Evolutionary conservation across 2,888 invertebrate species (phyloP).

Genomic region (Philereme vetulata): DNA sequence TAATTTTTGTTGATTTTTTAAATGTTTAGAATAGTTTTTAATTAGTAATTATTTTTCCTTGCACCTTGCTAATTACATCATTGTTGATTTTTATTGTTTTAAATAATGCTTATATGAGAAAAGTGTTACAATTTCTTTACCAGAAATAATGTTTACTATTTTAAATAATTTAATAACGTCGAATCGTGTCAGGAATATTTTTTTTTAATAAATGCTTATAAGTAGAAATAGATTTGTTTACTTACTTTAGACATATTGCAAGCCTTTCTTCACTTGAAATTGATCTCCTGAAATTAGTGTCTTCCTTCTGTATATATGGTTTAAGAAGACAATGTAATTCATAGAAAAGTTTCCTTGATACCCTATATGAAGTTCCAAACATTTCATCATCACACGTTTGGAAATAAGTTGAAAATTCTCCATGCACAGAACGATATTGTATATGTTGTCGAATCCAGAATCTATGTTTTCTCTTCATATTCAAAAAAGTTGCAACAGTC

Average conservation of each 20-base stretch:
- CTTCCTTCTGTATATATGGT: slow-evolving; percentile 11
- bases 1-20: too few species aligned
- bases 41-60: too few species aligned
- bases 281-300: slow-evolving; percentile 17
- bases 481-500: slow-evolving; percentile 1
- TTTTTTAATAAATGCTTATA: slow-evolving; percentile 14
- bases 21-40: too few species aligned
- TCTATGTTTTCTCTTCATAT: slow-evolving; percentile 9
- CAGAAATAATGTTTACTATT: slow-evolving; percentile 14
- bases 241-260: slow-evolving; percentile 19
- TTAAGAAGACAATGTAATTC: slow-evolving; percentile 9
- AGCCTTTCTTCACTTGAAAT: slow-evolving; percentile 20
- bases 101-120: slow-evolving; percentile 5
- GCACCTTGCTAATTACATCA: too few species aligned
- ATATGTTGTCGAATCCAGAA: slow-evolving; percentile 12
- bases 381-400: slow-evolving; percentile 13
- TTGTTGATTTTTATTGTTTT: too few species aligned
- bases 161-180: slow-evolving; percentile 11
- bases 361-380: slow-evolving; percentile 10
- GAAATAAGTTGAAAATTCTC: slow-evolving; percentile 9
- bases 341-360: slow-evolving; percentile 10
- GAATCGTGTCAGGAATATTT: slow-evolving; percentile 13
- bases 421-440: slow-evolving; percentile 12
- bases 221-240: slow-evolving; percentile 8
- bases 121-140: slow-evolving; percentile 14